Evolutionary conservation across 2,888 invertebrate genomes (phyloP), one percentile per base, ranked within the genome.

Genomic region (Phengaris alcon): DNA sequence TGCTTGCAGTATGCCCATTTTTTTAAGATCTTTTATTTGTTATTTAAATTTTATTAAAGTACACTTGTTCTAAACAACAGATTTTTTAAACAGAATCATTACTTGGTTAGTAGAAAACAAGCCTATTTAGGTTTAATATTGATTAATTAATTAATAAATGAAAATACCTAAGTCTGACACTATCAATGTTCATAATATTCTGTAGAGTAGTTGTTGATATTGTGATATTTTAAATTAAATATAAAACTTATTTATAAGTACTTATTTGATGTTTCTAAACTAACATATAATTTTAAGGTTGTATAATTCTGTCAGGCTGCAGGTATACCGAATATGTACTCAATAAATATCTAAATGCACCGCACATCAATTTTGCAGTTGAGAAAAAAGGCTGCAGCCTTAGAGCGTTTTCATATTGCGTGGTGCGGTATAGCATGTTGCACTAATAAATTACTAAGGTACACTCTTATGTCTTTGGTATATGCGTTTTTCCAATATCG

Each of bases 151-250:
- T 70, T 46, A 46, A n/a, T 72, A 75, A 75, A 73, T 75, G 68
- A 75, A 75, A 78, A 76, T 64, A 77, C 74, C 75, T 77, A 81
- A 79, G 80, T 81, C 81, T 79, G 79, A 81, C 76, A 79, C 77
- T 77, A 74, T 77, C 76, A 76, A 76, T 81, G 81, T 82, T 82
- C 79, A 78, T 75, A 77, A 77, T 78, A 75, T 76, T 70, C 68
- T 76, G 78, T 76, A 75, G 75, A 68, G 78, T 81, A 90, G 91
- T 84, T 89, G 89, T 90, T 90, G 85, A 88, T 90, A 91, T 87
- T 92, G 92, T 93, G 92, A 92, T 92, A 91, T 90, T 88, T 90
- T 89, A 90, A 89, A 86, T 87, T 88, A 87, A 82, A 85, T 86
- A 85, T 82, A 80, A 82, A 79, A 81, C 82, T 81, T 81, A 80